phyloP scores from a whole-genome alignment of 1,140 invertebrate genomes.

The Portunus trituberculatus region DNA sequence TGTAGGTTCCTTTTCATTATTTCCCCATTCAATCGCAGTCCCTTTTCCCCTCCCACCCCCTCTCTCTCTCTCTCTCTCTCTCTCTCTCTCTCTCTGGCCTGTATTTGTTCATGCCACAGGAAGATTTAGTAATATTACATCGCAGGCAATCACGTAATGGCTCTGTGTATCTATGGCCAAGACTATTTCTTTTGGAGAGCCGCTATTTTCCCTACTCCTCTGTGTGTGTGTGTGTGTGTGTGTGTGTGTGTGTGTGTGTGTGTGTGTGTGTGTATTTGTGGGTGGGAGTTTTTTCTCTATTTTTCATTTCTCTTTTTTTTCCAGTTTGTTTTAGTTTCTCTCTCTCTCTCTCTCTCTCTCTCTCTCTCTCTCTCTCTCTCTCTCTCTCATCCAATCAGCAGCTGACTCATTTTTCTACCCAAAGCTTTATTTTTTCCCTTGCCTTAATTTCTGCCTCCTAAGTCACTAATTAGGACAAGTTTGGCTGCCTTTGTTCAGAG shows the following conservation, averaged over 20 bases:
- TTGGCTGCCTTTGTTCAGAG: neutral
- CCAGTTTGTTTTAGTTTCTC: neutral
- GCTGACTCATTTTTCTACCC: slow-evolving; percentile 23
- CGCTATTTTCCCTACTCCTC: neutral
- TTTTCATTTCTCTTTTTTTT: too few relatives aligned
- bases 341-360: slow-evolving; percentile 37
- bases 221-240: neutral
- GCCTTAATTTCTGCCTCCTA: slow-evolving; percentile 12
- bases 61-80: too few relatives aligned
- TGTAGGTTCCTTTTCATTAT: neutral
- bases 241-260: neutral
- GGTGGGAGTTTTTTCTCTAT: too few relatives aligned
- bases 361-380: neutral
- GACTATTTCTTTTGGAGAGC: neutral
- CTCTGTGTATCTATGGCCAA: neutral
- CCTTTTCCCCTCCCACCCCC: neutral
- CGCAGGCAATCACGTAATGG: neutral
- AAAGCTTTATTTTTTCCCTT: neutral
- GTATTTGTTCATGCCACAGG: neutral
- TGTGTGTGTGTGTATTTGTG: too few relatives aligned
- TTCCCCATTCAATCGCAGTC: neutral
- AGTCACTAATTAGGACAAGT: neutral
- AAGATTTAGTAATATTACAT: slow-evolving; percentile 13
- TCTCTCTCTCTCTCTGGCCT: neutral
- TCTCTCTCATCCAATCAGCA: neutral